Evolutionary conservation across 1,140 invertebrate genomes (phyloP).

Genomic region (Sesamia nonagrioides): DNA sequence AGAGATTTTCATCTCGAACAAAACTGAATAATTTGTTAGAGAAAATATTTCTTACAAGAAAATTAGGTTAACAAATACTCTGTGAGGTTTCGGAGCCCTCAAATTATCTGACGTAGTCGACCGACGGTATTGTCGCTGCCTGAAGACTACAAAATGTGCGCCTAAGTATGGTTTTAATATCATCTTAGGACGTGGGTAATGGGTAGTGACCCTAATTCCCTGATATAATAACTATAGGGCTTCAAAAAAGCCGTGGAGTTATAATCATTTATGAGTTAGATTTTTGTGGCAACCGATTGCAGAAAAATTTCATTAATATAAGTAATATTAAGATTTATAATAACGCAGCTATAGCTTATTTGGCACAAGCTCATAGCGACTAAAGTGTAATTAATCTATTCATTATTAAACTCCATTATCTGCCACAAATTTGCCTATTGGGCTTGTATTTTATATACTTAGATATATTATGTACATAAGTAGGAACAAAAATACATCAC

Average conservation of each 20-base stretch:
- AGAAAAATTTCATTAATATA: constrained; percentile 22
- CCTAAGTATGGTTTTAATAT: constrained; percentile 14
- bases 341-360: neutral
- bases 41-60: constrained; percentile 26
- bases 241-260: neutral
- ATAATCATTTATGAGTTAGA: neutral
- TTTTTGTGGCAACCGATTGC: neutral
- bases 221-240: constrained; percentile 8
- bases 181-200: constrained; percentile 1
- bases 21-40: constrained; percentile 45
- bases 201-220: neutral
- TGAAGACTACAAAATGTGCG: neutral
- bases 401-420: no score
- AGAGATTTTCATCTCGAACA: constrained; percentile 28
- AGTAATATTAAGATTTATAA: neutral
- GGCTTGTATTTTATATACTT: no score
- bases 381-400: no score
- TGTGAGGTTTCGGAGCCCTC: neutral
- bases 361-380: neutral
- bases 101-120: constrained; percentile 12
- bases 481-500: neutral
- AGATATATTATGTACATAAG: neutral
- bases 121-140: neutral
- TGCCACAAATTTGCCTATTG: no score
- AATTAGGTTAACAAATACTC: constrained; percentile 35